Evolutionary conservation across 2,888 invertebrate genomes (phyloP).

Genomic region (Phania funesta): DNA sequence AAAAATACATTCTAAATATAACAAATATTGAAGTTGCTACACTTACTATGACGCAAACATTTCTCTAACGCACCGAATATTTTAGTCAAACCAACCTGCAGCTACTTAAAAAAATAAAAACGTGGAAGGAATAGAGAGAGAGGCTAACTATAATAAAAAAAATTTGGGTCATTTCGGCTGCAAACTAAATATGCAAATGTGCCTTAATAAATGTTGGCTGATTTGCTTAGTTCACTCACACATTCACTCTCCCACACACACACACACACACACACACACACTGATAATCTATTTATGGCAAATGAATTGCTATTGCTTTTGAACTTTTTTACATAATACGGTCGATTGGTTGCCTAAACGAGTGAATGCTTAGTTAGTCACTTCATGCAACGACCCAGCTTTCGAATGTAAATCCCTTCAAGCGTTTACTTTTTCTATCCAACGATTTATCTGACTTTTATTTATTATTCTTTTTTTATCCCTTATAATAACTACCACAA

Average conservation of each 20-base stretch:
- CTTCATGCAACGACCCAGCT: neutral
- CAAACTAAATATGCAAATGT: constrained; percentile 52
- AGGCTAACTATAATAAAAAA: neutral
- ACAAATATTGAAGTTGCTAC: too few species aligned
- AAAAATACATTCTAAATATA: too few species aligned
- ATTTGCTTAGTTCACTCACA: constrained; percentile 29
- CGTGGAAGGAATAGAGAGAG: neutral
- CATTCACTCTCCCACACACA: too few species aligned
- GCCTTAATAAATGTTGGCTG: constrained; percentile 44
- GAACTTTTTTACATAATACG: constrained; percentile 30
- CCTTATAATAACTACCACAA: constrained; percentile 33
- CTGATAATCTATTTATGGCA: neutral
- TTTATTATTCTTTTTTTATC: constrained; percentile 32
- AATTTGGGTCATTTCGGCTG: constrained; percentile 51
- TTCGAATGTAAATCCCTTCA: neutral
- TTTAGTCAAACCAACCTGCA: neutral
- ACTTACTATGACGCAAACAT: too few species aligned
- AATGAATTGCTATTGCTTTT: neutral
- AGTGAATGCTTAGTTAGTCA: constrained; percentile 32
- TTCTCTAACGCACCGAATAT: too few species aligned
- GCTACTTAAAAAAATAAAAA: neutral
- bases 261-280: neutral
- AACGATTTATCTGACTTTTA: neutral
- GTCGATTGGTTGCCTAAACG: constrained; percentile 44
- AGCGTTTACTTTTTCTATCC: neutral